Conservation (phyloP, 2,113 vertebrate species). For the Apodemus sylvaticus region DNA sequence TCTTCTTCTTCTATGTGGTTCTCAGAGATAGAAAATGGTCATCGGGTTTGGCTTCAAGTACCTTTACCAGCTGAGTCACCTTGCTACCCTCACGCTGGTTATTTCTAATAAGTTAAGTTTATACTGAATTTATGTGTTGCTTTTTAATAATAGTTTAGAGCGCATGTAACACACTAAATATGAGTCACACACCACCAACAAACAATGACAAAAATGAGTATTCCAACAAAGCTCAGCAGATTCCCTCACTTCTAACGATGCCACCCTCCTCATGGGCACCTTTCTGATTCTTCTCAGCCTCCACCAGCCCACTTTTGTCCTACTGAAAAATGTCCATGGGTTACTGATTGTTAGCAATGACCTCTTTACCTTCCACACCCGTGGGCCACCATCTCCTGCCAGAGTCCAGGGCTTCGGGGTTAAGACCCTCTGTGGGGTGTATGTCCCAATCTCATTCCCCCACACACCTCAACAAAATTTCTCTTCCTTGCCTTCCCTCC, state of each 20-base stretch:
- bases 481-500: background rate
- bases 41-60: background rate
- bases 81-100: background rate
- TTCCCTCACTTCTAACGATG: background rate
- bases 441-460: background rate
- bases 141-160: background rate
- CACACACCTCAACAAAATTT: background rate
- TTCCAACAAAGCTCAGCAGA: background rate
- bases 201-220: background rate
- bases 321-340: background rate
- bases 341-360: background rate
- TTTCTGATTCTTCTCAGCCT: background rate
- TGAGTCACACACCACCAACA: background rate
- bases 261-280: fast-evolving
- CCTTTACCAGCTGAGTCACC: background rate
- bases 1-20: background rate
- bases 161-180: background rate
- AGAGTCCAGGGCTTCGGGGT: background rate
- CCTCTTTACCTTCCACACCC: background rate
- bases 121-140: background rate
- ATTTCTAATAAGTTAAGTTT: background rate
- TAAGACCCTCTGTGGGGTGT: background rate
- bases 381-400: too few relatives aligned
- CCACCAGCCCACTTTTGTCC: background rate
- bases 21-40: background rate